Evolutionary conservation across 2,113 vertebrate genomes (phyloP), one percentile per base, ranked within the genome.

Genomic region (Burhinus bistriatus): DNA sequence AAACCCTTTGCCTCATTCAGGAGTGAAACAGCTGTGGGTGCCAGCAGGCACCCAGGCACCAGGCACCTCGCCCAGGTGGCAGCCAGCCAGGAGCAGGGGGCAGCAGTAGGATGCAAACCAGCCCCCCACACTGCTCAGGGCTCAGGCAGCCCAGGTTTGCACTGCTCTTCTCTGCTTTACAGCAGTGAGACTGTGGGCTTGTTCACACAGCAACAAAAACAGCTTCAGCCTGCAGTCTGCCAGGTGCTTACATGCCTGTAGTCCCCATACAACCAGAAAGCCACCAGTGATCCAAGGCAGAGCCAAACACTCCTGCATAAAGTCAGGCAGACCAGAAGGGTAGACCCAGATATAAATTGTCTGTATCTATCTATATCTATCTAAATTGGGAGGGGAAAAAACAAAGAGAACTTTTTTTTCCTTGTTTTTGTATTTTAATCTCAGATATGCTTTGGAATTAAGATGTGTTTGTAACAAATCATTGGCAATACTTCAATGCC

Each of bases 91-190:
- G 59, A 59, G 17, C 51, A 52, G 9, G 11, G 29, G 26, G 44
- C 22, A 36, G 69, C 3, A 0, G 30, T 7, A 58, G 49, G 27
- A 38, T 78, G 20, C 34, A 34, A 54, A 23, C 29, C 2, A 1
- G 23, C 0, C 1, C 17, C 13, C 6, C 0, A 2, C 23, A 19
- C 19, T 32, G 34, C 21, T 22, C 38, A 19, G 55, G 55, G 55
- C 47, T 55, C 12, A 16, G 34, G 81, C 36, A 52, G 36, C 23
- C n/a, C 2, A 0, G 5, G 15, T 61, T 76, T 64, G 36, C 49
- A 12, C 17, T 7, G 38, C 29, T 87, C 45, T 34, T 25, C 20
- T 72, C 36, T 22, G 62, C 32, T n/a, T 66, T 57, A 40, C 23
- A 47, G 34, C 1, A 1, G 16, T 1, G 2, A 84, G 59, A 30